Conservation (phyloP, 2,797 vertebrate genomes). For the Falco rusticolus region DNA sequence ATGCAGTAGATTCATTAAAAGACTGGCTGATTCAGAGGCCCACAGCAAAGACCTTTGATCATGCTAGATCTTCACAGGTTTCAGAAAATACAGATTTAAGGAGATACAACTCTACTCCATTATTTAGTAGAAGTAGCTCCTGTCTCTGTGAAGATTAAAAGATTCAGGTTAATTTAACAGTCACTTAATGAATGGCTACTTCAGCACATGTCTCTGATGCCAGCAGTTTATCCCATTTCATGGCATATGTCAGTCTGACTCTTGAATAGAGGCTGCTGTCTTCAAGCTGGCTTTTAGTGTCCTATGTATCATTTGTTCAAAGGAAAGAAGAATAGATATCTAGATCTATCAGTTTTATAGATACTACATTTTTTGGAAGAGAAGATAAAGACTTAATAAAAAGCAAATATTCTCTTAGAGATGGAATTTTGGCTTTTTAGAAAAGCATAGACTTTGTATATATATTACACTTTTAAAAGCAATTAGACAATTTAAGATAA, state of each 20-base stretch:
- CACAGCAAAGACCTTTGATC: background rate
- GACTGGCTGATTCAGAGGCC: background rate
- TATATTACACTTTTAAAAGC: background rate
- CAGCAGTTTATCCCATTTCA: background rate
- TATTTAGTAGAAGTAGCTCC: background rate
- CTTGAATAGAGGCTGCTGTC: background rate
- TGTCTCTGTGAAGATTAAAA: background rate
- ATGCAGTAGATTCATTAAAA: background rate
- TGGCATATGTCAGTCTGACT: background rate
- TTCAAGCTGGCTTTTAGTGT: background rate
- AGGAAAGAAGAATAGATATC: background rate
- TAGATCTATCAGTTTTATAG: background rate
- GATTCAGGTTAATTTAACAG: background rate
- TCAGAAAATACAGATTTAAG: background rate
- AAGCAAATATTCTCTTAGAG: background rate
- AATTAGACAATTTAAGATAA: constrained; percentile 14
- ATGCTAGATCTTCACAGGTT: background rate
- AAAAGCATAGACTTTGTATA: background rate
- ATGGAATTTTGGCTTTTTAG: background rate
- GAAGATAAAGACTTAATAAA: background rate
- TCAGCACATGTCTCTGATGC: background rate
- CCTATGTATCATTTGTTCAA: background rate
- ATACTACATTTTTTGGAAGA: background rate
- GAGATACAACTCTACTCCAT: background rate
- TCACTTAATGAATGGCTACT: background rate